Conservation (phyloP, 1,140 invertebrate species). For the Archivesica marissinica region DNA sequence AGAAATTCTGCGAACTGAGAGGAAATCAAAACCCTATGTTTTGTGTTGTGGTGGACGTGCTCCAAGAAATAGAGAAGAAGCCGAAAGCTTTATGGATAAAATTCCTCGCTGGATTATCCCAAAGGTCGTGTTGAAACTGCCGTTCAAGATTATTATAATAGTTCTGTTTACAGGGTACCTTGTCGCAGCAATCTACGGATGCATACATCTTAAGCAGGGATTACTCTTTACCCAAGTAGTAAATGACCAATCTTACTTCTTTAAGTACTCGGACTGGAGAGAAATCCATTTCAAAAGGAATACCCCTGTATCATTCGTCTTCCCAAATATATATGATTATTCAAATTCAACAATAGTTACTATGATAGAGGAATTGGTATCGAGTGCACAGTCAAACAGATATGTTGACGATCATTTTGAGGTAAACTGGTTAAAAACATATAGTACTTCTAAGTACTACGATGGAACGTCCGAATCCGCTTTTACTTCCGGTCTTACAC, state of each 20-base stretch:
- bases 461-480: background rate
- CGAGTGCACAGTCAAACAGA: background rate
- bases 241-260: conserved; percentile 77
- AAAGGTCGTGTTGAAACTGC: conserved; percentile 28
- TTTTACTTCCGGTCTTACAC: conserved; percentile 23
- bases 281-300: conserved; percentile 40
- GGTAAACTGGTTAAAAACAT: conserved; percentile 58
- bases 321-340: conserved; percentile 23
- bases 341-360: background rate
- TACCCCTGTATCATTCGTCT: conserved; percentile 52
- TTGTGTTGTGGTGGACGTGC: conserved; percentile 25
- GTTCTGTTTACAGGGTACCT: conserved; percentile 93
- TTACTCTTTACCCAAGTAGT: conserved; percentile 87
- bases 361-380: conserved; percentile 25
- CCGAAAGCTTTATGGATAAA: conserved; percentile 55
- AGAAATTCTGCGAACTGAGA: background rate
- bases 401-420: conserved; percentile 39
- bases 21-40: background rate
- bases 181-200: conserved; percentile 93
- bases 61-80: conserved; percentile 21
- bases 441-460: conserved; percentile 9
- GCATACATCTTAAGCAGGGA: conserved; percentile 92
- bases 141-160: conserved; percentile 89
- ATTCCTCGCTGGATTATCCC: conserved; percentile 44
- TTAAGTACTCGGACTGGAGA: conserved; percentile 34